These are phyloP conservation scores for Eupelmus urozonus DNA, from an alignment of 2,888 invertebrate species.

Conservation along the genomic window DNA sequence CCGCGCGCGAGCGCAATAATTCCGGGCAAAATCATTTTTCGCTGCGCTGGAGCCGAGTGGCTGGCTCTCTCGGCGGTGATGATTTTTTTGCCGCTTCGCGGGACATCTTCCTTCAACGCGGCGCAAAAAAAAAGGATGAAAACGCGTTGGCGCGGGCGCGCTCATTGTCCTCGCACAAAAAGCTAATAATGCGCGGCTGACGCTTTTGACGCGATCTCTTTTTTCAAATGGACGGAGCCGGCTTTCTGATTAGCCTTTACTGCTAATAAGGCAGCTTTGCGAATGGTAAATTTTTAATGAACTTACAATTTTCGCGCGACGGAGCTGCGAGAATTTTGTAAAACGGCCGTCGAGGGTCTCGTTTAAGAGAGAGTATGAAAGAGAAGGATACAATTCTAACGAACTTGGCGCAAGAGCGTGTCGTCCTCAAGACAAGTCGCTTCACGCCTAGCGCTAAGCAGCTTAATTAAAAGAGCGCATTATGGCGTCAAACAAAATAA, in stretches of 20 bases:
- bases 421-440: neutral
- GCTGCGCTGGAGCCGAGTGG: conserved; percentile 22
- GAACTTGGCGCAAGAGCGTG: neutral
- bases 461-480: conserved; percentile 56
- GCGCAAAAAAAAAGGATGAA: conserved; percentile 5
- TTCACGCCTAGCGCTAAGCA: conserved; percentile 42
- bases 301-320: no score
- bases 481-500: conserved; percentile 33
- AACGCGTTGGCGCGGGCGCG: conserved; percentile 16
- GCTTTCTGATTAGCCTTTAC: no score
- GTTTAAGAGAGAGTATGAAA: no score
- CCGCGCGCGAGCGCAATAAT: conserved; percentile 39
- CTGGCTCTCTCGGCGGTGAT: neutral
- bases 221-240: no score
- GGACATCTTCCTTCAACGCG: neutral
- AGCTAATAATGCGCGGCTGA: no score
- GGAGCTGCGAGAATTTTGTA: no score
- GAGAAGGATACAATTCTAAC: neutral
- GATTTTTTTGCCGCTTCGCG: conserved; percentile 21
- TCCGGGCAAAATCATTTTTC: conserved; percentile 56
- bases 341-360: no score
- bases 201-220: no score
- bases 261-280: no score
- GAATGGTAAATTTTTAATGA: no score
- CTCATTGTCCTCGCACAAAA: neutral